Evolutionary conservation across 2,797 vertebrate genomes (phyloP).

Genomic region (Lepus townsendii): DNA sequence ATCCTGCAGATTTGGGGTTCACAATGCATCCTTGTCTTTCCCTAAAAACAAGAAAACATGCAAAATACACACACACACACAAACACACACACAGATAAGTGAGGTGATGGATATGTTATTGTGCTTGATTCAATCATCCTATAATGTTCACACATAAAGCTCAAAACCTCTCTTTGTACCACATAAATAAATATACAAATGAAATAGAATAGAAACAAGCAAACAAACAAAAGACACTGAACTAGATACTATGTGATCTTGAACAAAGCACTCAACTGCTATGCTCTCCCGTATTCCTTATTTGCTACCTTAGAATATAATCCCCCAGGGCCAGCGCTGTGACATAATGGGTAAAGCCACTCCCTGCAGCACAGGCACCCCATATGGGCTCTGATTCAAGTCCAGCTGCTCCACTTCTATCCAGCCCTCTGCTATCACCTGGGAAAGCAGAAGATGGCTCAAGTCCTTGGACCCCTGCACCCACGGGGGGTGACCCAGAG

Average conservation of each 20-base stretch:
- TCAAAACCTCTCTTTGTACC: not conserved
- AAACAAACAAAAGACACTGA: not conserved
- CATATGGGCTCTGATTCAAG: too few relatives aligned
- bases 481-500: too few relatives aligned
- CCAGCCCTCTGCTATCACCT: too few relatives aligned
- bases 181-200: not conserved
- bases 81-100: not conserved
- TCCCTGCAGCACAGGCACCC: too few relatives aligned
- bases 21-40: not conserved
- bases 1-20: not conserved
- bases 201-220: not conserved
- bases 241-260: slow-evolving; percentile 3
- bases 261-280: not conserved
- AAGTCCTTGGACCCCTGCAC: too few relatives aligned
- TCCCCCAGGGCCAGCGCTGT: too few relatives aligned
- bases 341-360: too few relatives aligned
- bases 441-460: too few relatives aligned
- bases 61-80: too few relatives aligned
- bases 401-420: too few relatives aligned
- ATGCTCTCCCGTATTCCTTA: not conserved
- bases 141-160: not conserved
- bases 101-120: not conserved
- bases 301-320: not conserved
- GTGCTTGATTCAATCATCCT: not conserved
- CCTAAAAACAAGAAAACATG: not conserved